Evolutionary conservation across 2,888 invertebrate genomes (phyloP).

Genomic region (Andrena marginata): DNA sequence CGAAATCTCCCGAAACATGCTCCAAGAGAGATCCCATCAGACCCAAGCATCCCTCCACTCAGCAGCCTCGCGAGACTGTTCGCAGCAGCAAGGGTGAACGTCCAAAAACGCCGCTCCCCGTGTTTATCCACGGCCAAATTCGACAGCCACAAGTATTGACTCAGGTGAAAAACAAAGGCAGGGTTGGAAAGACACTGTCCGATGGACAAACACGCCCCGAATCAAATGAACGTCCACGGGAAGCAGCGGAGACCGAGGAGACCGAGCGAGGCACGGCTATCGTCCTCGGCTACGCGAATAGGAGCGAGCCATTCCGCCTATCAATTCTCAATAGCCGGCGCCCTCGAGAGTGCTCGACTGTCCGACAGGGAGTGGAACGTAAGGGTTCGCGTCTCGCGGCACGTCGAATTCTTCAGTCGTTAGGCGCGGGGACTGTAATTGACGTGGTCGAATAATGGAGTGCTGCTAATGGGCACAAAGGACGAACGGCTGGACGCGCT

Average conservation of each 20-base stretch:
- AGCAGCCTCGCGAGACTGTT: background rate
- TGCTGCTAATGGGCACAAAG: conserved; percentile 70
- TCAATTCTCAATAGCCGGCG: conserved; percentile 51
- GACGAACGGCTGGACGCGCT: conserved; percentile 47
- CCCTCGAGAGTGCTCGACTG: conserved; percentile 54
- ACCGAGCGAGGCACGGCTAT: background rate
- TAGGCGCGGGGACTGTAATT: conserved; percentile 70
- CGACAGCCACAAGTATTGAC: conserved; percentile 56
- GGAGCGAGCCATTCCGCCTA: conserved; percentile 53
- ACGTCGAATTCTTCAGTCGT: conserved; percentile 72
- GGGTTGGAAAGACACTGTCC: background rate
- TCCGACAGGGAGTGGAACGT: conserved; percentile 47
- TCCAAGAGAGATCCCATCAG: background rate
- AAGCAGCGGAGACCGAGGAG: conserved; percentile 8
- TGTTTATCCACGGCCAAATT: conserved; percentile 50
- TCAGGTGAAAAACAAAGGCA: conserved; percentile 41
- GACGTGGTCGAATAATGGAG: conserved; percentile 73
- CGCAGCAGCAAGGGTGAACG: background rate
- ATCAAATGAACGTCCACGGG: conserved; percentile 49
- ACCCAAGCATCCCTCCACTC: background rate
- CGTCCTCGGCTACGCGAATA: conserved; percentile 28
- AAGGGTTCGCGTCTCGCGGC: conserved; percentile 58
- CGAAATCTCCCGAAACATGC: too few species aligned
- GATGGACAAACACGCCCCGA: conserved; percentile 31
- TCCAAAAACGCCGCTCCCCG: background rate